These are phyloP conservation scores for Onychostoma macrolepis DNA, from an alignment of 2,113 vertebrate genomes.

Conservation along the genomic window DNA sequence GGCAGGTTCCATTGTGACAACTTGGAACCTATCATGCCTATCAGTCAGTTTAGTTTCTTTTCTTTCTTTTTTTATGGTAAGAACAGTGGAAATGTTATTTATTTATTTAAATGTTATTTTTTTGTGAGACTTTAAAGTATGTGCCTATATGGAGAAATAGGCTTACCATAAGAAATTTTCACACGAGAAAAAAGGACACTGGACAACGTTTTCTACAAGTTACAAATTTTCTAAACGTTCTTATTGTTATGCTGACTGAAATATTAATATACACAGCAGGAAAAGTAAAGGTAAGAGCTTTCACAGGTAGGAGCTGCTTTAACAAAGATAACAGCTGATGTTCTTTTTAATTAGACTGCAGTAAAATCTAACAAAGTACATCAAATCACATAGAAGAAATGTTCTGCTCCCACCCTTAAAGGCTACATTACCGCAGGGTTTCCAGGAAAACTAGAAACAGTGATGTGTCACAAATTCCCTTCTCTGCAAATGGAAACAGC, in stretches of 20 bases:
- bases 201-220: background rate
- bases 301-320: background rate
- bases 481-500: conserved; percentile 4
- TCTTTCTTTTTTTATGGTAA: background rate
- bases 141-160: background rate
- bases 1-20: background rate
- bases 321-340: background rate
- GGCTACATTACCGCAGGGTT: background rate
- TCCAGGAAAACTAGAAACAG: background rate
- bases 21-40: background rate
- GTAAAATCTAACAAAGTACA: background rate
- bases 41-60: background rate
- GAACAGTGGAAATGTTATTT: background rate
- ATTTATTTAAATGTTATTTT: background rate
- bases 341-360: background rate
- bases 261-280: background rate
- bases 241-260: background rate
- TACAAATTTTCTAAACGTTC: background rate
- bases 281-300: background rate
- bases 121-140: background rate
- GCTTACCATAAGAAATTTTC: background rate
- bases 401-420: background rate
- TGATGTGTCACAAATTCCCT: background rate
- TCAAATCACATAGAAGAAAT: background rate
- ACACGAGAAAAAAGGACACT: background rate